Evolutionary conservation across 1,140 invertebrate genomes (phyloP), one percentile per base, ranked within the genome.

Genomic region (Macrocentrus cingulum): DNA sequence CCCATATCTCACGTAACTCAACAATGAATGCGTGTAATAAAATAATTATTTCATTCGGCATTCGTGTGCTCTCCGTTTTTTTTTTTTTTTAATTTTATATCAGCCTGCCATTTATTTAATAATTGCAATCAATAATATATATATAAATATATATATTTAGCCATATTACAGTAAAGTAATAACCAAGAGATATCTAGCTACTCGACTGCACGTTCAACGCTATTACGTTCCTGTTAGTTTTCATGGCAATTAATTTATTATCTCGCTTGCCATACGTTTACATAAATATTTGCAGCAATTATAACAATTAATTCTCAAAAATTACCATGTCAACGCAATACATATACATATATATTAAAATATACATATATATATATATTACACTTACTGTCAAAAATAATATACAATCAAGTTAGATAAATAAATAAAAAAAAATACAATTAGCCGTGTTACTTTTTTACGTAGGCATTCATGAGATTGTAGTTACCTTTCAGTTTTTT

Each of bases 401-500:
- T 11, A 49, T 18, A 57, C 61, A 70, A 44, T 65, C 57, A 68
- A n/a, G 62, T 65, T 67, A 67, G 62, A 70, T 52, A 65, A 65
- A 57, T 41, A 45, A 53, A 54, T 23, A 55, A 56, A 60, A 49
- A 48, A 51, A 61, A 53, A 53, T 63, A 50, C 41, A 48, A 68
- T 53, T 67, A 71, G 67, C 67, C 65, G 64, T 69, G 67, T 65
- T 71, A 72, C 65, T 52, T 39, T n/a, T 56, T 62, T 61, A 60
- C 64, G 52, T 48, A 67, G 70, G 65, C 70, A 61, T 70, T 59
- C 54, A 41, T 54, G 39, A 59, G 53, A 42, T 67, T 71, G 72
- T 77, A 73, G 68, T 77, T 86, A 86, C 85, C 85, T 86, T 85
- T 86, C 71, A 84, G 81, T 80, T 84, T 85, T 85, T 85, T 86